These are phyloP conservation scores for Augochlora pura DNA, from an alignment of 1,140 invertebrate genomes.

Conservation along the genomic window DNA sequence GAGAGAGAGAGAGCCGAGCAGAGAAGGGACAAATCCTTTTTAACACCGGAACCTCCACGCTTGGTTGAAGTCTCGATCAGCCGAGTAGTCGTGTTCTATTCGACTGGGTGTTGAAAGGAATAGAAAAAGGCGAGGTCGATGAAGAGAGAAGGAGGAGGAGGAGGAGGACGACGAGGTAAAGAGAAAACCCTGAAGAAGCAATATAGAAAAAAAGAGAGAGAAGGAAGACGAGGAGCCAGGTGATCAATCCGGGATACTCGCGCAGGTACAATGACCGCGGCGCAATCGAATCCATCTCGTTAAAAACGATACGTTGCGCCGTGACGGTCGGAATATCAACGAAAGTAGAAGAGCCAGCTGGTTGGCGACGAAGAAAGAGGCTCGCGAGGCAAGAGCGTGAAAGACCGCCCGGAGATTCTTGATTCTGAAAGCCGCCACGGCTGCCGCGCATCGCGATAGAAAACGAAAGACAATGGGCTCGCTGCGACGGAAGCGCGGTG, in stretches of 20 bases:
- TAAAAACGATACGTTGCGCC: constrained; percentile 28
- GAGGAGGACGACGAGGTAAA: not conserved
- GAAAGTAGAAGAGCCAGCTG: constrained; percentile 24
- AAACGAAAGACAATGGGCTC: constrained; percentile 60
- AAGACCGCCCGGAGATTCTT: constrained; percentile 33
- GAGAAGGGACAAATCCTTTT: not conserved
- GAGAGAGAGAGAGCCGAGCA: too few relatives aligned
- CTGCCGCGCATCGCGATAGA: constrained; percentile 52
- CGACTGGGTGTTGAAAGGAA: not conserved
- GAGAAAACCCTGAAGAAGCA: not conserved
- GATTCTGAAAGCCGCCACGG: constrained; percentile 52
- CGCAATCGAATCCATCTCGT: constrained; percentile 47
- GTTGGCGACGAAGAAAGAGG: constrained; percentile 35
- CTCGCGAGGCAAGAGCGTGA: constrained; percentile 41
- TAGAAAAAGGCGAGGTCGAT: not conserved
- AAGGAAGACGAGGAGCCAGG: not conserved
- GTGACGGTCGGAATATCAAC: constrained; percentile 12
- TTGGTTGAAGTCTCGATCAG: not conserved
- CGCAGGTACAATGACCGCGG: constrained; percentile 19
- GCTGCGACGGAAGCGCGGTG: constrained; percentile 50
- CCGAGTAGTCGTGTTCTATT: not conserved
- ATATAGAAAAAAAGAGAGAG: not conserved
- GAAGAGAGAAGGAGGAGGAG: not conserved
- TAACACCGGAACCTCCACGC: not conserved
- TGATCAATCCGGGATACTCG: constrained; percentile 16